Conservation (phyloP, 30 jellyfish, hydroid and myxozoan species). For the Aurelia sp. region DNA sequence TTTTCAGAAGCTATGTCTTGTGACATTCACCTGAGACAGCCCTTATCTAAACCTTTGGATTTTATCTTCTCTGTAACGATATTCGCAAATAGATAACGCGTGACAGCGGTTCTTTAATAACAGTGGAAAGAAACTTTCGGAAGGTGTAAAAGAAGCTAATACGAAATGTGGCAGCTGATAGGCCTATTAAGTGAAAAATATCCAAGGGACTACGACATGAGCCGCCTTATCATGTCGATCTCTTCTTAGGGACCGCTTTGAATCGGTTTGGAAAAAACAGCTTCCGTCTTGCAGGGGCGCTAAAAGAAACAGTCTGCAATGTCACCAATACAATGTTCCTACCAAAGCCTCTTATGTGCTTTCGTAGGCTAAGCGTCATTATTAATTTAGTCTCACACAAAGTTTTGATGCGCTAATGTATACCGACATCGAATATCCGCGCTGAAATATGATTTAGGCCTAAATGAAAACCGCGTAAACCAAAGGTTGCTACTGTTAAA, state of each 20-base stretch:
- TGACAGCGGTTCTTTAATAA: constrained; percentile 35
- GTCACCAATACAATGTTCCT: constrained; percentile 26
- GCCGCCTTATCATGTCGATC: constrained; percentile 59
- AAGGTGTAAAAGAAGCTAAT: constrained; percentile 44
- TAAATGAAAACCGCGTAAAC: background rate
- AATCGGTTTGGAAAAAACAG: constrained; percentile 39
- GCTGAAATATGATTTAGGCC: constrained; percentile 13
- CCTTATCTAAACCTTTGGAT: too few relatives aligned
- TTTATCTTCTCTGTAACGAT: too few relatives aligned
- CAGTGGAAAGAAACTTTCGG: constrained; percentile 34
- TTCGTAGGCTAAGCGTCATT: constrained; percentile 25
- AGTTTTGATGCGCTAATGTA: background rate
- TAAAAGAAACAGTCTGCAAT: constrained; percentile 36
- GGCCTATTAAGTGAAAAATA: constrained; percentile 35
- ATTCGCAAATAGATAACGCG: constrained; percentile 2
- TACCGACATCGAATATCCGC: constrained; percentile 33
- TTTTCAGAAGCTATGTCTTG: too few relatives aligned
- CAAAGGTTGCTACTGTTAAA: background rate
- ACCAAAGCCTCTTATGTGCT: constrained; percentile 49
- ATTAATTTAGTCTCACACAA: constrained; percentile 14
- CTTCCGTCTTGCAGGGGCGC: constrained; percentile 41
- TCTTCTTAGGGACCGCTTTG: constrained; percentile 57
- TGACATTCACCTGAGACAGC: too few relatives aligned
- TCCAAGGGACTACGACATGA: constrained; percentile 27
- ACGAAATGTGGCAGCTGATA: constrained; percentile 27